Base-by-base conservation (phyloP, 2,113 vertebrate genomes). In the Tragelaphus scriptus region DNA sequence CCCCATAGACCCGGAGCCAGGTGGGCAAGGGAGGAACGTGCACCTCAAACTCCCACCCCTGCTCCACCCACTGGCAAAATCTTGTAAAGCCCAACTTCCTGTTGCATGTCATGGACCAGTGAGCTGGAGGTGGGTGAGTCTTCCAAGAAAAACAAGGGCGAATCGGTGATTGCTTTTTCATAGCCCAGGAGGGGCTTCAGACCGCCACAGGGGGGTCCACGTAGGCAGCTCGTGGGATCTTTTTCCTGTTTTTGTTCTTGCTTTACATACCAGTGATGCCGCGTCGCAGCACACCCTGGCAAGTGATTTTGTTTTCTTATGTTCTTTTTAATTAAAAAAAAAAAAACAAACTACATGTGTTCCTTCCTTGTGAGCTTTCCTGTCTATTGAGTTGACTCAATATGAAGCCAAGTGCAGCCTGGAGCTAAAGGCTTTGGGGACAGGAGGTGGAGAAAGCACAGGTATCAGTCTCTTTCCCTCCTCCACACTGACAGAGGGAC, bases 271-370 rank as follows among this genome's bases (percentile, higher is more conserved):
- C 61, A 68, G 71, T 58, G 88, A 44, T 15, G 32, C 97, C 93
- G 96, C 94, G 77, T 97, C 97, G 94, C 1, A 15, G 86, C 17
- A 51, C 15, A 71, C 5, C 14, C 16, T 71, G 79, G 94, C 88
- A 94, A 96, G 30, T 88, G 90, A 98, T 98, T 61, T 36, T 79
- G 80, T 81, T 96, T 98, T 96, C 84, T 90, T 96, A 96, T 56
- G 91, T 98, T 98, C 88, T 94, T 98, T 99, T 98, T 98, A 71
- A 98, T 97, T 97, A 99, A 99, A 99, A 98, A 98, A 98, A 36
- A 55, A 19, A 51, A 25, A 56, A 58, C 28, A 21, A n/a, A 8
- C 10, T 95, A 8, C 8, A 0, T 56, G 53, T 87, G 85, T 11
- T 12, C 23, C 47, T 96, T 96, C 49, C 80, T 98, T 89, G n/a